Evolutionary conservation across 2,113 vertebrate genomes (phyloP), one percentile per base, ranked within the genome.

Genomic region (Columba janthina): DNA sequence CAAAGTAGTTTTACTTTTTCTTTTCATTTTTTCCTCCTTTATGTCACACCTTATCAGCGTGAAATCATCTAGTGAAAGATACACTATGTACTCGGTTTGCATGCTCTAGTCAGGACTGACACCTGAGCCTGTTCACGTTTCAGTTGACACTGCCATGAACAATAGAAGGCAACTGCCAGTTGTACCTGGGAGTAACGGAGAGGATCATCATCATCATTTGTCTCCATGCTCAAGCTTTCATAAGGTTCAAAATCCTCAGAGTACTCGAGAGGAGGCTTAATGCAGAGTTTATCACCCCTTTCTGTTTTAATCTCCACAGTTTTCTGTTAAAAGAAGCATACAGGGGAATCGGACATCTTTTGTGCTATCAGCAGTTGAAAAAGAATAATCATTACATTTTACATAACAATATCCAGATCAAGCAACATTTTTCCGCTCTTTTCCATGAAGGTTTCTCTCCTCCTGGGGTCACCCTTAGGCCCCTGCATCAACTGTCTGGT

Each of bases 251-350:
- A 99, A 91, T 99, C 98, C 32, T 99, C 98, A 3, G 98, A 96
- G 97, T 98, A 99, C 67, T 91, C 93, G 36, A 83, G 85, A 86
- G 98, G 98, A 58, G 99, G 98, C 24, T 96, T 96, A 44, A 99
- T 84, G 65, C 96, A 96, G 86, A 99, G 96, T 90, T 94, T 97
- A 3, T 62, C 57, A 62, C 99, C 99, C 22, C 95, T 85, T 96
- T 99, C 99, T 32, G 99, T 98, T 97, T 98, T 98, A 97, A 99
- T 99, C 29, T 98, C 97, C 96, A 99, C 97, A 2, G 98, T 98
- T 95, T 98, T 97, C 99, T 99, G 94, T 26, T 48, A 93, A 74
- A 64, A 82, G 79, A 88, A 93, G 69, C 25, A 62, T 60, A 65
- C 32, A 66, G 31, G 93, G 62, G 89, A 93, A 89, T 92, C 5